Percentiles rank a stretch among this genome's conserved stretches.
Evolutionary conservation across 2,888 invertebrate genomes (phyloP).

Genomic region (Spilarctia lutea): DNA sequence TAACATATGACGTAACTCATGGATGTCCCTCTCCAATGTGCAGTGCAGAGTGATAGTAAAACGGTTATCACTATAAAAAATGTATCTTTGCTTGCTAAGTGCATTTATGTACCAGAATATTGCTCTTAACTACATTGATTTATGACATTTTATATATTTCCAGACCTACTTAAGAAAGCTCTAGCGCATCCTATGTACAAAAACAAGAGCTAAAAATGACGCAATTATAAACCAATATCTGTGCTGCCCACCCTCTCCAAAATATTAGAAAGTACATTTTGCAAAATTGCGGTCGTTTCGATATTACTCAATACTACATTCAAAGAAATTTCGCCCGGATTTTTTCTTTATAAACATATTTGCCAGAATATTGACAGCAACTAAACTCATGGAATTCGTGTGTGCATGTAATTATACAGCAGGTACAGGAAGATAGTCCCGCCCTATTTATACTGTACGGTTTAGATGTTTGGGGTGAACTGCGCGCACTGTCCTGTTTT

Average conservation of each 20-base stretch:
- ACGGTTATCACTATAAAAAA: not conserved
- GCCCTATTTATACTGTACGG: conserved; percentile 8
- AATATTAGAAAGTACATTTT: not conserved
- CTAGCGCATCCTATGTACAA: too few relatives aligned
- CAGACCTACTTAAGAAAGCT: too few relatives aligned
- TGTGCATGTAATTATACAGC: conserved; percentile 2
- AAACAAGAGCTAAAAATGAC: too few relatives aligned
- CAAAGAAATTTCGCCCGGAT: not conserved
- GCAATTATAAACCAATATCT: too few relatives aligned
- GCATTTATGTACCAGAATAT: not conserved
- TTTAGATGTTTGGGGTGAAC: not conserved
- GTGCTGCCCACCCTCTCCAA: too few relatives aligned
- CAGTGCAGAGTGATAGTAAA: not conserved
- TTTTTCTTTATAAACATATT: not conserved
- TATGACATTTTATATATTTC: not conserved
- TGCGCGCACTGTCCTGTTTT: not conserved
- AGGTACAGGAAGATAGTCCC: conserved; percentile 12
- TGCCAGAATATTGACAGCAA: not conserved
- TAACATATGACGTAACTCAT: too few relatives aligned
- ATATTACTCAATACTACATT: not conserved
- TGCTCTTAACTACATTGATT: too few relatives aligned
- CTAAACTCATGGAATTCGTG: conserved; percentile 3
- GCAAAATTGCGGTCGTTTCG: not conserved
- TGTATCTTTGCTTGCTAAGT: not conserved
- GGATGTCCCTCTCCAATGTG: not conserved